These are phyloP conservation scores for Tapirus indicus DNA, from an alignment of 2,797 vertebrate species.

Conservation along the genomic window DNA sequence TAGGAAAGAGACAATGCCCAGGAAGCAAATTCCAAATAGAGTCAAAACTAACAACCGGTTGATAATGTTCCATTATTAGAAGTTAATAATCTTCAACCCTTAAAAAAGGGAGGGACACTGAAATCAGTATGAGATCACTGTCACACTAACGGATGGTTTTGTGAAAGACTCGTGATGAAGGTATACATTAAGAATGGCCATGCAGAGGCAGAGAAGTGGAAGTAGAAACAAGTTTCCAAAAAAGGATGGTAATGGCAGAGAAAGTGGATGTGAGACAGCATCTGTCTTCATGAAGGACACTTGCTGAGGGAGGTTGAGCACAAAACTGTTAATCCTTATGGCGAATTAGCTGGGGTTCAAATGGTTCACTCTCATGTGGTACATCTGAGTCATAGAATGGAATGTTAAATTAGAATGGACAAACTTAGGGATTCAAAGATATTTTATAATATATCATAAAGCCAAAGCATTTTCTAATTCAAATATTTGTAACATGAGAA, in stretches of 20 bases:
- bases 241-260: background rate
- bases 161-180: background rate
- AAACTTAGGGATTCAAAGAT: background rate
- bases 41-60: background rate
- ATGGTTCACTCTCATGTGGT: background rate
- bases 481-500: background rate
- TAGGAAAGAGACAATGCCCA: background rate
- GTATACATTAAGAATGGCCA: background rate
- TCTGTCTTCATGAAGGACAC: background rate
- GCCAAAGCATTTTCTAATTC: background rate
- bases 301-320: background rate
- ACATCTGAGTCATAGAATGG: background rate
- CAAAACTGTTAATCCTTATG: background rate
- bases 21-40: background rate
- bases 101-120: background rate
- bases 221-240: background rate
- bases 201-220: background rate
- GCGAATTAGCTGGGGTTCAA: background rate
- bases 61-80: background rate
- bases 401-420: background rate
- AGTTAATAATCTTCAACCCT: background rate
- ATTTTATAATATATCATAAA: background rate
- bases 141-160: background rate
- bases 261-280: background rate
- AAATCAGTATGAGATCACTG: background rate